Conservation (phyloP, 2,113 vertebrate genomes). For the Alethe castanea region DNA sequence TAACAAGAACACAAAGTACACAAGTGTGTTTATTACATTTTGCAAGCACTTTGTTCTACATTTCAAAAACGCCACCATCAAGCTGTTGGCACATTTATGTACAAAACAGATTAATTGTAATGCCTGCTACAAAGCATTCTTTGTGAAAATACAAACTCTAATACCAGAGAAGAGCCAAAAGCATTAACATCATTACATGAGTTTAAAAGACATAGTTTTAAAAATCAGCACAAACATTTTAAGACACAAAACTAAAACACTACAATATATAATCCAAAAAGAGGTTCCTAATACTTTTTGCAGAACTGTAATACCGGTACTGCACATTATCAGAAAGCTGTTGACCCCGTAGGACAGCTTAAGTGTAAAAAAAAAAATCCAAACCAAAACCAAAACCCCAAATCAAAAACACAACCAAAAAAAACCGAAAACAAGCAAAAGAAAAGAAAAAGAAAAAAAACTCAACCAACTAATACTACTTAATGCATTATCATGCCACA, state of each 20-base stretch:
- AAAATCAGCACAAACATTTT: conserved; percentile 93
- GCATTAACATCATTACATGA: conserved; percentile 87
- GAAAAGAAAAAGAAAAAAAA: conserved; percentile 46
- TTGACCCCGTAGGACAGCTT: conserved; percentile 82
- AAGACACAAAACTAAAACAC: conserved; percentile 94
- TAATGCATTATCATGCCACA: conserved; percentile 98
- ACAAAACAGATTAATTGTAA: conserved; percentile 97
- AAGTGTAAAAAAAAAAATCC: conserved; percentile 78
- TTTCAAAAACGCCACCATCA: conserved; percentile 98
- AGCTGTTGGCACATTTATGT: conserved; percentile 99
- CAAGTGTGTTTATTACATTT: conserved; percentile 96
- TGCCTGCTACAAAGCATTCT: conserved; percentile 97
- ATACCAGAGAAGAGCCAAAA: conserved; percentile 87
- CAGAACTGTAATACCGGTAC: conserved; percentile 89
- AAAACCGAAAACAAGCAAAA: conserved; percentile 61
- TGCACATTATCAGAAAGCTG: conserved; percentile 90
- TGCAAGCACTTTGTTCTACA: conserved; percentile 99
- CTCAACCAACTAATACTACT: conserved; percentile 86
- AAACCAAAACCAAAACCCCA: neutral
- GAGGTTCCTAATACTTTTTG: conserved; percentile 87
- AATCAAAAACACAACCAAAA: conserved; percentile 54
- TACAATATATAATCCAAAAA: conserved; percentile 89
- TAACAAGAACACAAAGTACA: conserved; percentile 92
- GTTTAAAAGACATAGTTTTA: conserved; percentile 88
- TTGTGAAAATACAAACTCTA: conserved; percentile 99